Evolutionary conservation across 1,140 invertebrate genomes (phyloP), one percentile per base, ranked within the genome.

Genomic region (Bombus balteatus): DNA sequence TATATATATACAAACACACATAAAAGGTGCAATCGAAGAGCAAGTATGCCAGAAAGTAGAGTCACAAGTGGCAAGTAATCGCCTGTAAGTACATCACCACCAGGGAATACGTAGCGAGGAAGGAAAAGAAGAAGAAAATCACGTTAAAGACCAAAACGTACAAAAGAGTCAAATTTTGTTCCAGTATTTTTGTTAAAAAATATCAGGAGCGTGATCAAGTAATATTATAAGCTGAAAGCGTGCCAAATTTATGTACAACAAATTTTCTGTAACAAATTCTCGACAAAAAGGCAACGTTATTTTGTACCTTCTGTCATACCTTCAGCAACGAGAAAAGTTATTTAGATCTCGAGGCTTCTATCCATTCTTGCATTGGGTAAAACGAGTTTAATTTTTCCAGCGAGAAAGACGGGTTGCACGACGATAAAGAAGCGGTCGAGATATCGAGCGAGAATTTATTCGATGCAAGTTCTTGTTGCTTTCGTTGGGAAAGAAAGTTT

Each of bases 381-480:
- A 47, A 43, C 43, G 34, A 25, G 18, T 32, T 43, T 43, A 39
- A 81, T 37, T 57, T 75, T 83, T 53, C 37, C n/a, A 70, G 13
- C 34, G 59, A 39, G 25, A 39, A 22, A 6, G 28, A 53, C 81
- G 28, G 15, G 25, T 37, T 37, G 34, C 6, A 18, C 15, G 32
- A 15, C n/a, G 65, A 47, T 39, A 81, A 62, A n/a, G 68, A 41
- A 57, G 15, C 43, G n/a, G 34, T 5, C 5, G 28, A 22, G 18
- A n/a, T 59, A 73, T 74, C 47, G 70, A 62, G n/a, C 5, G 70
- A 34, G 70, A 62, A 81, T 81, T 73, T 62, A 73, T 37, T 62
- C 71, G 22, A 18, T 32, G 32, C 28, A 68, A 76, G 59, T 53
- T 76, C 41, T 82, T 34, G 74, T 25, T 12, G 53, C 13, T 62